These are phyloP conservation scores for Xylocopa sonorina DNA, from an alignment of 1,140 invertebrate species.

Conservation along the genomic window DNA sequence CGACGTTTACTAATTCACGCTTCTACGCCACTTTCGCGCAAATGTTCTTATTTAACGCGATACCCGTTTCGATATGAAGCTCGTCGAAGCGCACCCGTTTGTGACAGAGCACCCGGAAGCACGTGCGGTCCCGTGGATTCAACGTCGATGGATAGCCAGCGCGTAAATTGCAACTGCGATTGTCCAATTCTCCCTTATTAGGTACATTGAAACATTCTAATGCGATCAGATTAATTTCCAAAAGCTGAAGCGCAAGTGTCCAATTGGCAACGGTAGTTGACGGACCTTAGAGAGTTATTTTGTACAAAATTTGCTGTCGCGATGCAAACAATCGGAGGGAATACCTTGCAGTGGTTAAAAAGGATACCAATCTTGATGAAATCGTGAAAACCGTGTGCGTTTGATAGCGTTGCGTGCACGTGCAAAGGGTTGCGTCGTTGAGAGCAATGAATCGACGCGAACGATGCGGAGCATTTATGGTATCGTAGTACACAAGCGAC, in stretches of 20 bases:
- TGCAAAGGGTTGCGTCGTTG: not conserved
- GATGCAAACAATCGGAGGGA: too few species aligned
- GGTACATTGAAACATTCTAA: too few species aligned
- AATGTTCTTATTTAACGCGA: conserved; percentile 60
- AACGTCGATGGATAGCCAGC: too few species aligned
- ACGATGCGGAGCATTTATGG: not conserved
- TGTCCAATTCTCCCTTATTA: too few species aligned
- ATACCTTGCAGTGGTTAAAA: too few species aligned
- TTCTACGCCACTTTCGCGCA: conserved; percentile 44
- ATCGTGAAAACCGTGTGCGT: not conserved
- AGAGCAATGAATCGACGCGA: not conserved
- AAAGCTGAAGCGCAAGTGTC: too few species aligned
- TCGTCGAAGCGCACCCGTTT: conserved; percentile 57
- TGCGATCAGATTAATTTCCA: too few species aligned
- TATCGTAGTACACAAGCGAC: not conserved
- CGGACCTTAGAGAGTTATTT: too few species aligned
- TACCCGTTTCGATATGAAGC: conserved; percentile 55
- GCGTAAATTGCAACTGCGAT: too few species aligned
- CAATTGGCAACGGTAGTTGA: too few species aligned
- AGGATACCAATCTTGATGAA: not conserved
- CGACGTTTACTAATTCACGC: conserved; percentile 62
- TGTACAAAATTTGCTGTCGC: too few species aligned
- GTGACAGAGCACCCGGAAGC: conserved; percentile 58
- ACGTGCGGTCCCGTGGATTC: not conserved
- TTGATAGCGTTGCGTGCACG: not conserved